These are phyloP conservation scores for Athene cunicularia DNA, from an alignment of 2,113 vertebrate genomes.

Conservation along the genomic window DNA sequence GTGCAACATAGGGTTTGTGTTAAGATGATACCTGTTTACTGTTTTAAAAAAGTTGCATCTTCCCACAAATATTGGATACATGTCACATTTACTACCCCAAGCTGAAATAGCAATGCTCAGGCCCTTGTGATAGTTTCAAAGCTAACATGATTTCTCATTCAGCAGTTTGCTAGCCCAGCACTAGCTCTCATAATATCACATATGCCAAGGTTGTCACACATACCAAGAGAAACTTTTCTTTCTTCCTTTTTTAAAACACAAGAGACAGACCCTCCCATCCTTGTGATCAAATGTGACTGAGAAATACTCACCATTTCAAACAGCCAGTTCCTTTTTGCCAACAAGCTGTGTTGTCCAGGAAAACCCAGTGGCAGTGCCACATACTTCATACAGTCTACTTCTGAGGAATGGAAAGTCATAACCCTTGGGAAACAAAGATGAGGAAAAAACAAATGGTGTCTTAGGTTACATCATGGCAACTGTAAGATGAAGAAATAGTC, in stretches of 20 bases:
- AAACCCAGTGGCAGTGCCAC: constrained; percentile 24
- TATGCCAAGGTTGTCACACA: background rate
- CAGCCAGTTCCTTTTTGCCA: constrained; percentile 70
- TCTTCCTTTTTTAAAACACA: background rate
- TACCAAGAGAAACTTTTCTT: background rate
- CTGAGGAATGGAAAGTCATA: constrained; percentile 79
- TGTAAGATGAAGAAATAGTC: background rate
- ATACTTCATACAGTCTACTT: constrained; percentile 74
- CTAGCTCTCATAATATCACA: background rate
- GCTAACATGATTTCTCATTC: background rate
- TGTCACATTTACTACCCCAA: background rate
- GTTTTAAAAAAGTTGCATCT: background rate
- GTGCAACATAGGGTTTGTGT: rapidly evolving
- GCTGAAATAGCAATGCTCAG: background rate
- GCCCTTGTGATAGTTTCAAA: background rate
- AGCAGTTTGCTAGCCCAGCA: background rate
- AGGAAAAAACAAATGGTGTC: background rate
- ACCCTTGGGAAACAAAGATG: constrained; percentile 57
- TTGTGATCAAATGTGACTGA: background rate
- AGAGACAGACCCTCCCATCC: rapidly evolving
- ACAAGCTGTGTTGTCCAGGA: constrained; percentile 69
- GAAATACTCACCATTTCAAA: constrained; percentile 71
- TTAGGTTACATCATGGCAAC: background rate
- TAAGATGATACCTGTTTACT: background rate
- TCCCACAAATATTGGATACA: background rate